Evolutionary conservation across 2,888 invertebrate species (phyloP), one percentile per base, ranked within the genome.

Genomic region (Heliconius charithonia): DNA sequence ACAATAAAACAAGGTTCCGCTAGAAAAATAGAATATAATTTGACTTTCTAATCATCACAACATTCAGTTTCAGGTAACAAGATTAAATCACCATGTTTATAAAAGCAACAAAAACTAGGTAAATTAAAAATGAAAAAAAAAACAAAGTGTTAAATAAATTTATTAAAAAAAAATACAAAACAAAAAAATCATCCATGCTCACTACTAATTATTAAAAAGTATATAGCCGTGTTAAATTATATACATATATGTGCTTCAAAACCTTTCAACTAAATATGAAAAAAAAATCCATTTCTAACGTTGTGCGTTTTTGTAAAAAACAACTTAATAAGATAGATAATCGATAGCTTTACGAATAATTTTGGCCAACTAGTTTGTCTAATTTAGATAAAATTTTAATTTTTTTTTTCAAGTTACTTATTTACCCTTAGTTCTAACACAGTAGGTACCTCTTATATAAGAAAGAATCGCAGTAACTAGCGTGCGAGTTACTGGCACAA

Each of bases 11-110:
- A 81, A 67, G 72, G 37, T 37, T 72, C 71, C 72, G 79, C 87
- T 93, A 90, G 87, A 92, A 94, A 94, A 93, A 94, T 93, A 94
- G 89, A 92, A 88, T 92, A 92, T 93, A 92, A 92, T 93, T 89
- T 89, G 85, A 88, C 87, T 86, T 85, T 89, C 87, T 85, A 88
- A 87, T 86, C 84, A 90, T 92, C 91, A 93, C 93, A 92, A 91
- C 90, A 89, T 90, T 88, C 84, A 87, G 85, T 85, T 89, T 87
- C 87, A 84, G 83, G 84, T 85, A 85, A 78, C 80, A 82, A 84
- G 81, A 73, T 29, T 37, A 75, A 78, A 78, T 76, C 29, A 81
- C 79, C 80, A 83, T 37, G 73, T 81, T 79, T 80, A 72, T 77
- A 25, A 16, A 78, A 83, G 83, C 67, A 32, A 79, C 77, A 62